Base-by-base conservation (phyloP, 2,113 vertebrate genomes). In the Sinocyclocheilus anshuiensis region DNA sequence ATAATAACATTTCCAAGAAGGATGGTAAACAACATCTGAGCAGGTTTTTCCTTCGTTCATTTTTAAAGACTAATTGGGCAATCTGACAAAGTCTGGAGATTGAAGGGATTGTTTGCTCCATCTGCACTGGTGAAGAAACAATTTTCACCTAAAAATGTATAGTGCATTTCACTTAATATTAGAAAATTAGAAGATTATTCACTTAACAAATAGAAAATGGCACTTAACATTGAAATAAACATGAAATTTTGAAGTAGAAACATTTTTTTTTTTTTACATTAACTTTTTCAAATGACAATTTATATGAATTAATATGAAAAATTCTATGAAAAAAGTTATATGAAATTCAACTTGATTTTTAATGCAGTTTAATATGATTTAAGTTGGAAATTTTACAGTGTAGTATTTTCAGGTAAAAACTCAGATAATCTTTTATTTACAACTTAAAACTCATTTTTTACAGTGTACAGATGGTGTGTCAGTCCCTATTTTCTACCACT, bases 11-110 rank as follows among this genome's bases (percentile, higher is more conserved):
- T 22, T 82, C 45, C 10, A 50, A 55, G 63, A 71, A 33, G 48
- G 42, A 24, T n/a, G 18, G 39, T 22, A 67, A 81, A 67, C 79
- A 67, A 48, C 80, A 82, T 29, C n/a, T 50, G 42, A 82, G 42
- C 16, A 67, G 80, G n/a, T 53, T 69, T 29, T 24, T 53, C 48
- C 24, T 81, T 81, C 6, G n/a, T 24, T 81, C 0, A 65, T 26
- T 6, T 65, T 18, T 18, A 67, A 81, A 6, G 74, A 76, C 76
- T 53, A 77, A 53, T 77, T 77, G 48, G 15, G 13, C 33, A 33
- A 77, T 50, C 50, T 33, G 26, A 57, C 24, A 11, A 78, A 10
- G 6, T 55, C 24, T 16, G 50, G n/a, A 3, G 29, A 72, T 10
- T 22, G 63, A 67, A 67, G 63, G 4, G 7, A 26, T 24, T 67